Percentiles rank a stretch among this genome's conserved stretches.
phyloP scores from a whole-genome alignment of 2,113 vertebrate species.

The Tricholaema leucomelas region DNA sequence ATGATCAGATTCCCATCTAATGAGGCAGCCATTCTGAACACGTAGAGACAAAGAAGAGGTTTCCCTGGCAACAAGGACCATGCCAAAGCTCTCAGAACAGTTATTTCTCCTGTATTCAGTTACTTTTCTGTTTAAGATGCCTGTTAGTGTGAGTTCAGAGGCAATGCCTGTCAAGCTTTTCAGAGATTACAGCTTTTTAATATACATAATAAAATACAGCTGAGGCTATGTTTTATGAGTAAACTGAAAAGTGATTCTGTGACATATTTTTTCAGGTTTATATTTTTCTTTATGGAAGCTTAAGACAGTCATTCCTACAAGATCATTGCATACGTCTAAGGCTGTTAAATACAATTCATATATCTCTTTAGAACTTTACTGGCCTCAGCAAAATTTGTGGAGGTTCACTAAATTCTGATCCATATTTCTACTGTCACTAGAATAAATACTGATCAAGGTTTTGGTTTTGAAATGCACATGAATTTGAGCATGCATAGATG shows the following conservation, averaged over 20 bases:
- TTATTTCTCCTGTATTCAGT: conserved; percentile 60
- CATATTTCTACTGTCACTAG: not conserved
- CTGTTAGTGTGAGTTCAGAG: conserved; percentile 64
- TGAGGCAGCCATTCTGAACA: conserved; percentile 79
- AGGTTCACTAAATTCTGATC: not conserved
- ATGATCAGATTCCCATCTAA: conserved; percentile 73
- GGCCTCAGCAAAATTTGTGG: not conserved
- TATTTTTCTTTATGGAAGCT: not conserved
- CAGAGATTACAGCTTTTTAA: conserved; percentile 44
- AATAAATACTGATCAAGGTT: not conserved
- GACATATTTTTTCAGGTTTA: not conserved
- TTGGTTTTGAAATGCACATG: not conserved
- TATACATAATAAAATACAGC: not conserved
- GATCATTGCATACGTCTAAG: not conserved
- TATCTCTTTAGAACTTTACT: not conserved
- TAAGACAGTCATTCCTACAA: not conserved
- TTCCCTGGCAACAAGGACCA: conserved; percentile 79
- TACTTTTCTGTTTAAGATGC: conserved; percentile 69
- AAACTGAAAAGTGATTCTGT: not conserved
- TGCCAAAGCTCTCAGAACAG: conserved; percentile 74
- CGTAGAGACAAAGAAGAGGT: conserved; percentile 82
- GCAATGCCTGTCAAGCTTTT: conserved; percentile 59
- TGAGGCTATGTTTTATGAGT: not conserved
- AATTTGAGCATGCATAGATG: not conserved
- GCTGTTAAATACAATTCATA: not conserved